Evolutionary conservation across 53 echinoderm and acorn worm species (phyloP).

Genomic region (Zoroaster sp.): DNA sequence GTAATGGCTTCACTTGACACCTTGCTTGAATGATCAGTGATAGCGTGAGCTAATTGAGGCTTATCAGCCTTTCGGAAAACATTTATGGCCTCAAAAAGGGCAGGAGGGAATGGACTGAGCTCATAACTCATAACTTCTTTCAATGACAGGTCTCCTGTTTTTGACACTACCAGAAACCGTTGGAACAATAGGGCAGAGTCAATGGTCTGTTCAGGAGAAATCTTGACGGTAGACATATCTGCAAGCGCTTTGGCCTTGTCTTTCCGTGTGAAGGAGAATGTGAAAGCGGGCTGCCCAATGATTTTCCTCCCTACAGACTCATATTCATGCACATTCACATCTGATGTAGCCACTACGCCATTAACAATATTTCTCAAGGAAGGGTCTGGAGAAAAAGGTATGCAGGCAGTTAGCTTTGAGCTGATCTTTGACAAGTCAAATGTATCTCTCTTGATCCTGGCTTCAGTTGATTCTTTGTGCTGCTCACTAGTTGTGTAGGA

Average conservation of each 20-base stretch:
- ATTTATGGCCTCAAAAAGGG: conserved; percentile 29
- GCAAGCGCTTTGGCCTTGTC: too few relatives aligned
- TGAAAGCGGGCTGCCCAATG: too few relatives aligned
- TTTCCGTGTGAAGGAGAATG: too few relatives aligned
- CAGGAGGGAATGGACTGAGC: conserved; percentile 29
- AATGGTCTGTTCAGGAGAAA: conserved; percentile 44
- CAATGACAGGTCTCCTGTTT: conserved; percentile 22
- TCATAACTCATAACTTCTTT: conserved; percentile 40
- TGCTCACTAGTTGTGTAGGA: conserved; percentile 49
- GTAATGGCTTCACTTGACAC: neutral
- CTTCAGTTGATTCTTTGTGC: conserved; percentile 45
- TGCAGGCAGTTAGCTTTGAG: neutral
- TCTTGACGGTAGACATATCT: too few relatives aligned
- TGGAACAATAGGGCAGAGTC: too few relatives aligned
- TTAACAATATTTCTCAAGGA: too few relatives aligned
- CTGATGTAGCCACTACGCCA: too few relatives aligned
- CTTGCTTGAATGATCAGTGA: conserved; percentile 22
- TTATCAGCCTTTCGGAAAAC: conserved; percentile 37
- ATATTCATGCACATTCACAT: too few relatives aligned
- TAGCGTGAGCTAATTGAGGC: conserved; percentile 34
- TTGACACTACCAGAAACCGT: neutral
- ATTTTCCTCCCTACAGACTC: too few relatives aligned
- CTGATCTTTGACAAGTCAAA: conserved; percentile 31
- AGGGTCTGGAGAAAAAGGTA: too few relatives aligned
- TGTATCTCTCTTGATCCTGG: conserved; percentile 40